These are phyloP conservation scores for Thalassoma bifasciatum DNA, from an alignment of 2,113 vertebrate genomes.

Conservation along the genomic window DNA sequence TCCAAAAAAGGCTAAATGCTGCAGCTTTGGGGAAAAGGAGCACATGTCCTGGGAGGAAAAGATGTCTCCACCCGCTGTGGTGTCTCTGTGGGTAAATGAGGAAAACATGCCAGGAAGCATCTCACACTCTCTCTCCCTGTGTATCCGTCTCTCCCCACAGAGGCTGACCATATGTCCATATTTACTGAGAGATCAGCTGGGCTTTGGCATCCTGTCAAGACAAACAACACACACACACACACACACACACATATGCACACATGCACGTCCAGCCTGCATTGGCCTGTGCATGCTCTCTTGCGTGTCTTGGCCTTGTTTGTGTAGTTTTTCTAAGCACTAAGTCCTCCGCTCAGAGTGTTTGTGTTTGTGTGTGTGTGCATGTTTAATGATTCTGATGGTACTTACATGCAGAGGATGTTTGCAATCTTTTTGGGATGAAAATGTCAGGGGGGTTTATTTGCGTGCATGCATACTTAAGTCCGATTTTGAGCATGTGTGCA, in stretches of 20 bases:
- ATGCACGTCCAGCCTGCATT: slow-evolving; percentile 23
- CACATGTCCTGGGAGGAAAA: slow-evolving; percentile 53
- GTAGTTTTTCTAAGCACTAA: not conserved
- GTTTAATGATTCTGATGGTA: slow-evolving; percentile 25
- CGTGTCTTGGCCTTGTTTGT: slow-evolving; percentile 19
- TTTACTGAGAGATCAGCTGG: slow-evolving; percentile 73
- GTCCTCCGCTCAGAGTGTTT: not conserved
- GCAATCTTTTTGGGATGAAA: slow-evolving; percentile 22
- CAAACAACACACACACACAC: slow-evolving; percentile 25
- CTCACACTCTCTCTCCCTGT: slow-evolving; percentile 18
- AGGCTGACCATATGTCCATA: slow-evolving; percentile 71
- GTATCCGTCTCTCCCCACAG: slow-evolving; percentile 20
- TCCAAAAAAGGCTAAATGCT: slow-evolving; percentile 38
- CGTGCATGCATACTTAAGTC: slow-evolving; percentile 15
- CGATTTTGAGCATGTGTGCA: not conserved
- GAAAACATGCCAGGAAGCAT: slow-evolving; percentile 28
- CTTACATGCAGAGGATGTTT: slow-evolving; percentile 24
- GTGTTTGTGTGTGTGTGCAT: slow-evolving; percentile 10
- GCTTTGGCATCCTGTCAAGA: slow-evolving; percentile 57
- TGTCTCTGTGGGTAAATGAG: slow-evolving; percentile 38
- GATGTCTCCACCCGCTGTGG: slow-evolving; percentile 47
- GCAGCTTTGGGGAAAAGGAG: slow-evolving; percentile 35
- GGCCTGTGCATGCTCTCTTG: slow-evolving; percentile 2
- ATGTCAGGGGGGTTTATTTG: not conserved
- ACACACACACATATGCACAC: slow-evolving; percentile 12